These are phyloP conservation scores for Suncus etruscus DNA, from an alignment of 2,113 vertebrate species.

Conservation along the genomic window DNA sequence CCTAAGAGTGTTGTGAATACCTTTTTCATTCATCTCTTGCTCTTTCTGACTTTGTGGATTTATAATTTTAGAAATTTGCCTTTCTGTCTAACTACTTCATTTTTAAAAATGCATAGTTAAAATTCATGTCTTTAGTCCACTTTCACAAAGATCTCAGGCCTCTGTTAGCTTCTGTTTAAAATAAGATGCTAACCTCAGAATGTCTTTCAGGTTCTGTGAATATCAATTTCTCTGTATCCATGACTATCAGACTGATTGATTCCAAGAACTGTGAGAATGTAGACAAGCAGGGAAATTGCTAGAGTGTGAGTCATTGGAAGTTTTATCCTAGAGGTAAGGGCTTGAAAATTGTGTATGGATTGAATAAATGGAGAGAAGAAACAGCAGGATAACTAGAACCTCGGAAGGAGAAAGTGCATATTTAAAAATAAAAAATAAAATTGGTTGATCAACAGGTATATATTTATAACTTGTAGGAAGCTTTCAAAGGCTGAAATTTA, in stretches of 20 bases:
- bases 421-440: neutral
- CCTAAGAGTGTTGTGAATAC: neutral
- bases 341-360: neutral
- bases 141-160: neutral
- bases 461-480: neutral
- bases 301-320: neutral
- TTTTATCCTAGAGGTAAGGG: neutral
- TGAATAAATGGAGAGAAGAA: neutral
- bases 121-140: neutral
- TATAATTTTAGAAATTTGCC: slow-evolving; percentile 16
- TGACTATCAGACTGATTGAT: neutral
- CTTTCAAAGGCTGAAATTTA: neutral
- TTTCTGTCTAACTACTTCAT: neutral
- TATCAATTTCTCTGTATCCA: neutral
- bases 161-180: neutral
- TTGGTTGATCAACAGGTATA: neutral
- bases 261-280: neutral
- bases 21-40: neutral
- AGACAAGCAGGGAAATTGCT: neutral
- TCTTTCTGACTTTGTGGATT: neutral
- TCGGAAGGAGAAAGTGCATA: neutral
- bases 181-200: neutral
- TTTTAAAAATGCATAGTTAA: slow-evolving; percentile 39
- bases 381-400: neutral
- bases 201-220: neutral